Evolutionary conservation across 2,797 vertebrate species (phyloP), one percentile per base, ranked within the genome.

Genomic region (Myotis daubentonii): DNA sequence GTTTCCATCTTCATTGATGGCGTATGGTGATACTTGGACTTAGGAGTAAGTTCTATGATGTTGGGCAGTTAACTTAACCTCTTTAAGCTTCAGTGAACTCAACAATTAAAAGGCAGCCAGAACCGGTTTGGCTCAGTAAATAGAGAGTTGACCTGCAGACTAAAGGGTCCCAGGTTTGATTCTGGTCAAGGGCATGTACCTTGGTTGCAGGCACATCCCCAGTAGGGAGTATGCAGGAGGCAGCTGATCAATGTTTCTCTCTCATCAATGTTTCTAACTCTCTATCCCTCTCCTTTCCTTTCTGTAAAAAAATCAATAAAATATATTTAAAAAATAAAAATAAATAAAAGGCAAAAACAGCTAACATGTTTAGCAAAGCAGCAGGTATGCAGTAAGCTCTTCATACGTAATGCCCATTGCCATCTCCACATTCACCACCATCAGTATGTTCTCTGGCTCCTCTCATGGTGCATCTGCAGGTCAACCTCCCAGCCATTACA

Each of bases 1-100:
- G 7, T 6, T 80, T n/a, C 12, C 28, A 62, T 60, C 38, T 85
- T 68, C 38, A 76, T 2, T 55, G 87, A 74, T 62, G 25, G 4
- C 6, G 0, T 23, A 1, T 3, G 8, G 16, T 71, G 28, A 5
- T 5, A 15, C 13, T 68, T 44, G 8, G 3, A 6, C 1, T 44
- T 62, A 41, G 8, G 16, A 66, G n/a, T 62, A 80, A 72, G 49
- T 65, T 83, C 3, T n/a, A 9, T 71, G 41, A 87, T 15, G 9
- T 30, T 49, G 25, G 8, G 12, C 19, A 68, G 13, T 55, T 81
- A 84, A 12, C 5, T 51, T 44, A 72, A 57, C 41, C n/a, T 76
- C 20, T 78, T 89, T 68, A 44, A 78, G 49, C 49, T 49, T 74
- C 28, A 74, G 12, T 38, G 51, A 94, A 80, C 44, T 68, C 88